phyloP scores from a whole-genome alignment of 1,140 invertebrate species.

The Drosophila asahinai region DNA sequence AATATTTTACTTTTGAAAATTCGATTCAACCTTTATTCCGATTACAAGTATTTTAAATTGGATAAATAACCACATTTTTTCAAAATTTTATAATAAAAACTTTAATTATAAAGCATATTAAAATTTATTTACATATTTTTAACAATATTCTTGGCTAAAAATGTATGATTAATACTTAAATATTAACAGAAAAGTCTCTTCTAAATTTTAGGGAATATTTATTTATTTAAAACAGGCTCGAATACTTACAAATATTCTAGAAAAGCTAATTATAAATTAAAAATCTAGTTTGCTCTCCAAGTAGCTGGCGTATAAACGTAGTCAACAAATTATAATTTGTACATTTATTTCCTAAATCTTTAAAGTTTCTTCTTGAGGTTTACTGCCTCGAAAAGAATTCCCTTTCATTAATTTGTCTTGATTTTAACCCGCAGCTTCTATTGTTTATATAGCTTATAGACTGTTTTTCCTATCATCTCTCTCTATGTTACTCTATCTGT shows the following conservation, averaged over 20 bases:
- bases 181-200: background rate
- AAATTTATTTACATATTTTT: background rate
- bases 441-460: slow-evolving; percentile 74
- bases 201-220: background rate
- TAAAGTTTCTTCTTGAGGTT: slow-evolving; percentile 8
- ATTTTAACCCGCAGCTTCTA: slow-evolving; percentile 48
- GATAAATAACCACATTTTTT: background rate
- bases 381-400: slow-evolving; percentile 17
- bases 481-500: slow-evolving; percentile 39
- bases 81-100: no score
- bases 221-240: background rate
- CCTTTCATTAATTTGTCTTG: slow-evolving; percentile 20
- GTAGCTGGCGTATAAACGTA: slow-evolving; percentile 29
- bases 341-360: slow-evolving; percentile 2
- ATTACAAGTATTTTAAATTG: background rate
- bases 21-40: no score
- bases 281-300: background rate
- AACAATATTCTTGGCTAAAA: background rate
- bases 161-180: background rate
- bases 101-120: no score
- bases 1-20: no score
- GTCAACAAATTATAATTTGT: slow-evolving; percentile 1
- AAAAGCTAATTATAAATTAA: no score
- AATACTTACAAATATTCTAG: no score
- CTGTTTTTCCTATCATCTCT: slow-evolving; percentile 48